These are phyloP conservation scores for Mimas tiliae DNA, from an alignment of 2,888 invertebrate species.

Conservation along the genomic window DNA sequence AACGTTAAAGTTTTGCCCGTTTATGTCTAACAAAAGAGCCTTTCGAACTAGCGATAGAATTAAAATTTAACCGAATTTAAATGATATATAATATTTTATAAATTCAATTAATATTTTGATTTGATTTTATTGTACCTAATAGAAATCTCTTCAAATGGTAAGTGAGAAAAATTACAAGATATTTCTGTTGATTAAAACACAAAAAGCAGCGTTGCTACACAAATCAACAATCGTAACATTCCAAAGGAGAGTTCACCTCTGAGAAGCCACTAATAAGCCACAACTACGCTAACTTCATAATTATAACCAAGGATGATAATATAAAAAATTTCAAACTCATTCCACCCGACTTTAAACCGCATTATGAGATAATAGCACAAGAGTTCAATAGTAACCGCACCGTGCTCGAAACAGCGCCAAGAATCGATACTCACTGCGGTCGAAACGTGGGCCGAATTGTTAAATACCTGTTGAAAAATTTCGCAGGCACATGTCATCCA, in stretches of 20 bases:
- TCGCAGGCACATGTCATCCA: slow-evolving; percentile 30
- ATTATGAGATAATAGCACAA: not conserved
- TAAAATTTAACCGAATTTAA: too few species aligned
- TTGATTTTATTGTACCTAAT: too few species aligned
- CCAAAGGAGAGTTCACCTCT: too few species aligned
- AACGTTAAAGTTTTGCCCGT: too few species aligned
- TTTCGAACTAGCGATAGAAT: too few species aligned
- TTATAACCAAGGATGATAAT: not conserved
- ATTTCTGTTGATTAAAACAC: too few species aligned
- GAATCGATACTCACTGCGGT: slow-evolving; percentile 35
- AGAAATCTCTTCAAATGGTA: too few species aligned
- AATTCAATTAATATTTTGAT: too few species aligned
- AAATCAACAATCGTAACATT: not conserved
- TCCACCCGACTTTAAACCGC: not conserved
- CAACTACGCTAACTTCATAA: not conserved
- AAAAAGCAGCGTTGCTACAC: too few species aligned
- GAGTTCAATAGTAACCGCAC: not conserved
- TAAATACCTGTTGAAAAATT: slow-evolving; percentile 30
- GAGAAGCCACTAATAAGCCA: not conserved
- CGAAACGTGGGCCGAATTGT: slow-evolving; percentile 36
- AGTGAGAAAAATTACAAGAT: too few species aligned
- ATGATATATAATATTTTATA: too few species aligned
- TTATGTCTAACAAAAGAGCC: too few species aligned
- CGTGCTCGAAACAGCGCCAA: slow-evolving; percentile 10
- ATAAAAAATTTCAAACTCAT: not conserved